Evolutionary conservation across 2,113 vertebrate species (phyloP).

Genomic region (Rattus rattus): DNA sequence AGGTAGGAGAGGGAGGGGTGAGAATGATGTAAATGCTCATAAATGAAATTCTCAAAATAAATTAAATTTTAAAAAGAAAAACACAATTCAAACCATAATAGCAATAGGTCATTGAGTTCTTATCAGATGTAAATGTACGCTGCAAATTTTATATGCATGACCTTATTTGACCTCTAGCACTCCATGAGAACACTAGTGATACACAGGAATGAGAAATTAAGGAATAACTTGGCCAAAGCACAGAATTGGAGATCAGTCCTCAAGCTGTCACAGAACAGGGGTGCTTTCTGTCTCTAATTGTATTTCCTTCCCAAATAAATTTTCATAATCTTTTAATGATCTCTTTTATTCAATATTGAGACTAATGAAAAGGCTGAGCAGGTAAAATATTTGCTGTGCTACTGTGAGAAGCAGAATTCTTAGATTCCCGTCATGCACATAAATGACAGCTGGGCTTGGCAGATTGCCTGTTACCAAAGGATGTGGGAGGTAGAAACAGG

Average conservation of each 20-base stretch:
- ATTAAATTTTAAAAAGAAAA: neutral
- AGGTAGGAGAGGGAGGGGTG: neutral
- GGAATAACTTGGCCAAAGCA: neutral
- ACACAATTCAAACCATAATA: neutral
- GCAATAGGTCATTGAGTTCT: neutral
- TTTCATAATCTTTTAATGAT: neutral
- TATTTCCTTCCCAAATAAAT: neutral
- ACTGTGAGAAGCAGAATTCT: neutral
- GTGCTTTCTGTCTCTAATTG: neutral
- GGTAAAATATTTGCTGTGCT: neutral
- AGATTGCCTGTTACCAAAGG: neutral
- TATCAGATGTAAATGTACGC: neutral
- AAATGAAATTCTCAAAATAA: neutral
- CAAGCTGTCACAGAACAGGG: neutral
- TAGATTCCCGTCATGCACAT: neutral
- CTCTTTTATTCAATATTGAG: neutral
- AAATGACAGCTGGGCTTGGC: neutral
- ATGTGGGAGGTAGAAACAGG: neutral
- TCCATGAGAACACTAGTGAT: neutral
- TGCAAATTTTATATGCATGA: neutral
- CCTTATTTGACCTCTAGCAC: neutral
- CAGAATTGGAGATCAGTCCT: neutral
- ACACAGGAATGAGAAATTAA: neutral
- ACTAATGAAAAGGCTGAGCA: neutral
- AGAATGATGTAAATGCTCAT: neutral